Conservation (phyloP, 2,113 vertebrate genomes). For the Bagarius yarrelli region DNA sequence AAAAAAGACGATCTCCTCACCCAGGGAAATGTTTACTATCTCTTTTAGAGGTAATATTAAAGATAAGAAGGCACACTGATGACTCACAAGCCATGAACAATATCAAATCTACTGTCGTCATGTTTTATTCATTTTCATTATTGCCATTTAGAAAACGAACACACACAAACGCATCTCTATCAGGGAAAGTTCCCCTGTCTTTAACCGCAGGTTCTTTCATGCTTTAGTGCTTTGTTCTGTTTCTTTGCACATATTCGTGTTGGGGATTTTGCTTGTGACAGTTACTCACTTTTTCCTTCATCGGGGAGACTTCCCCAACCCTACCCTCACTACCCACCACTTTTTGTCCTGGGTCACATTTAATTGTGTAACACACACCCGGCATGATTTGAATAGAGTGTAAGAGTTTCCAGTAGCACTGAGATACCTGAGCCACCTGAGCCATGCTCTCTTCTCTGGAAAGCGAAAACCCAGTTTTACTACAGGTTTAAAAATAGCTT, state of each 20-base stretch:
- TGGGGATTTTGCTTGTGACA: constrained; percentile 11
- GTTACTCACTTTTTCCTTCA: constrained; percentile 41
- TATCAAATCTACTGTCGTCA: background rate
- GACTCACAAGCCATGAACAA: background rate
- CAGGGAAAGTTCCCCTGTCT: background rate
- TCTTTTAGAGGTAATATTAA: background rate
- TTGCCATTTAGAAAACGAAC: background rate
- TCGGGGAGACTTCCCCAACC: constrained; percentile 9
- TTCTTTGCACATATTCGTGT: constrained; percentile 5
- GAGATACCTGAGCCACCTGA: constrained; percentile 46
- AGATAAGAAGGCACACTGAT: background rate
- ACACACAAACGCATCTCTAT: background rate
- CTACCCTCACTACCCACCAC: background rate
- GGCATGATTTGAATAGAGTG: constrained; percentile 43
- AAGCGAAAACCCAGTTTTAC: constrained; percentile 46
- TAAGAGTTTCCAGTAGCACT: constrained; percentile 39
- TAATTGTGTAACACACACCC: constrained; percentile 40
- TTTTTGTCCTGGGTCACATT: background rate
- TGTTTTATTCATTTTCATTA: background rate
- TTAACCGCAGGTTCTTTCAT: background rate
- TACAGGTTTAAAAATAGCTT: constrained; percentile 30
- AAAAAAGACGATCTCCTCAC: background rate
- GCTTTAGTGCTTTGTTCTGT: constrained; percentile 4
- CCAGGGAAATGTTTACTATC: constrained; percentile 33
- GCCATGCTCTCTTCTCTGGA: constrained; percentile 8